Base-by-base conservation (phyloP, 2,113 vertebrate species). In the Oncorhynchus mykiss region DNA sequence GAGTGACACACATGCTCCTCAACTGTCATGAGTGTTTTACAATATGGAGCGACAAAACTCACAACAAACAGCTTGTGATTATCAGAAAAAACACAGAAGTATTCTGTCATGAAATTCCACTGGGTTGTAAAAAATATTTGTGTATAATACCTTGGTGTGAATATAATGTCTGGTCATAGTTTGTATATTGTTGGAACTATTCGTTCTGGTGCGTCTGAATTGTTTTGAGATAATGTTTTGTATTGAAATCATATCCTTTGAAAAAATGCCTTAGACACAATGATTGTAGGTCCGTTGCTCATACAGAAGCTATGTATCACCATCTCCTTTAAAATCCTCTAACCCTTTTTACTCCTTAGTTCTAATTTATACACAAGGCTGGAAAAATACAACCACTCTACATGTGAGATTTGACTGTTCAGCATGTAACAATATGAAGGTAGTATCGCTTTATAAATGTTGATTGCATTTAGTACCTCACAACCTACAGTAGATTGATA, bases 121-220 rank as follows among this genome's bases (percentile, higher is more conserved):
- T 78, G 85, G 78, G 69, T 83, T 74, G 82, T 88, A 84, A 88
- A 90, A 90, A 87, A 88, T 79, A 78, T 76, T 87, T 85, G 84
- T 87, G 85, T 89, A 85, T 77, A 82, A 84, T 82, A 87, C 84
- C 87, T 70, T 67, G 39, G 20, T 77, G 81, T 77, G 79, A 82
- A 77, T 80, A 70, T 75, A 69, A 72, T 86, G 84, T 80, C 70
- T 82, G 81, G 65, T 77, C 80, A 84, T 57, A 57, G 29, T 8
- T 20, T 66, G 14, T 67, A 67, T 31, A 18, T 68, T 68, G 2
- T 67, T 39, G 59, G n/a, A 67, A 67, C 12, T 54, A 54, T 51
- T 51, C 3, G 12, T 51, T 51, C 12, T 14, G 25, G 13, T 27
- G 7, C 13, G 6, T 18, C 29, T 20, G 13, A 67, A 18, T 39